These are phyloP conservation scores for Nothoprocta pentlandii DNA, from an alignment of 2,113 vertebrate genomes.

Conservation along the genomic window DNA sequence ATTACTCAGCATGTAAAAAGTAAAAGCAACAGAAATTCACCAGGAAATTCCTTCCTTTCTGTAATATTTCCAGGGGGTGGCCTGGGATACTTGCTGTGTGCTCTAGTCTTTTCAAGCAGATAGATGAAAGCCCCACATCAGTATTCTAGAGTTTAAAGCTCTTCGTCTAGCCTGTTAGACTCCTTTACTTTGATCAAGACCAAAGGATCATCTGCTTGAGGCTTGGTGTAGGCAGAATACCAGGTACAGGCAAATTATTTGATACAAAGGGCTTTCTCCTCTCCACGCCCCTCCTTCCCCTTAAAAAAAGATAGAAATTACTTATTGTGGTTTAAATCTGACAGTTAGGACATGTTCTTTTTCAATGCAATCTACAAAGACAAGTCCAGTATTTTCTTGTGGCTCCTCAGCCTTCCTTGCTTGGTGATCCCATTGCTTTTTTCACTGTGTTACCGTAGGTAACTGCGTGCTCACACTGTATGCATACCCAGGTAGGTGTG, in stretches of 20 bases:
- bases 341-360: not conserved
- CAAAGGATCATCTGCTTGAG: not conserved
- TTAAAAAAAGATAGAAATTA: not conserved
- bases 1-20: not conserved
- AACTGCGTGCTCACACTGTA: not conserved
- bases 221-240: not conserved
- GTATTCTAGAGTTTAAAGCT: not conserved
- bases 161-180: not conserved
- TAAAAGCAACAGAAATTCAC: not conserved
- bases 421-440: not conserved
- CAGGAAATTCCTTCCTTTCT: not conserved
- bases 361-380: not conserved
- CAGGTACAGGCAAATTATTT: not conserved
- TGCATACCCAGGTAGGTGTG: not conserved
- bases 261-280: not conserved
- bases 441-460: not conserved
- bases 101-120: not conserved
- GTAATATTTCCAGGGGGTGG: not conserved
- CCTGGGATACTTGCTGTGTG: not conserved
- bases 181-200: constrained; percentile 30
- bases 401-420: too few relatives aligned
- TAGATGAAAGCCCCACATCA: constrained; percentile 11
- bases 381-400: not conserved
- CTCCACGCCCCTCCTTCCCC: too few relatives aligned
- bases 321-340: not conserved